Base-by-base conservation (phyloP, 2,113 vertebrate species). In the Hemibagrus wyckioides region DNA sequence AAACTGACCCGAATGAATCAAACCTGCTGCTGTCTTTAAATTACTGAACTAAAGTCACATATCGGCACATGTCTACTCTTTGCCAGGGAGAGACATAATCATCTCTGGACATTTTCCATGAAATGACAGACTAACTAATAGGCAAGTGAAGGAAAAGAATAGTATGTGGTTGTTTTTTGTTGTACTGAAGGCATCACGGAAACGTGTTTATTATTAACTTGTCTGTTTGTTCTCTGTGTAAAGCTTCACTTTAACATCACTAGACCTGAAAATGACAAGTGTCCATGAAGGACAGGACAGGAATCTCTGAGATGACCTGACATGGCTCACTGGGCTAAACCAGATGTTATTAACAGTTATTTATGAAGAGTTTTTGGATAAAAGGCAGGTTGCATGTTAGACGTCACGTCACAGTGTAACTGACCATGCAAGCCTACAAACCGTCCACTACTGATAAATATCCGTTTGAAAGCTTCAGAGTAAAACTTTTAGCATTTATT, bases 121-220 rank as follows among this genome's bases (percentile, higher is more conserved):
- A 73, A n/a, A 4, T 1, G 39, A 41, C 69, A 25, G 9, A 48
- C 73, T 76, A 48, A 48, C 73, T 76, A 48, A 76, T 15, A 76
- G 73, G 25, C 73, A 48, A 48, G 41, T 69, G 36, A 39, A 10
- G 21, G 67, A 71, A 71, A 71, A 71, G 21, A 39, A 39, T 10
- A 21, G 67, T 39, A 39, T 4, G 8, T 71, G 7, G 19, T 36
- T 44, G 39, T 10, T 36, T 41, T 73, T 73, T n/a, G 13, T 44
- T 41, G 69, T 73, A 11, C 44, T 50, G 5, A 21, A 3, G 54
- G 10, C 0, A 25, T 57, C 79, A 80, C 13, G 9, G 52, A 0
- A 80, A 80, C 39, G 54, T 36, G 23, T 80, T 80, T 39, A 57
- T 57, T 80, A 80, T 52, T 30, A 77, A 50, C 28, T 30, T 77